These are phyloP conservation scores for Montifringilla adamsi DNA, from an alignment of 2,113 vertebrate genomes.

Conservation along the genomic window DNA sequence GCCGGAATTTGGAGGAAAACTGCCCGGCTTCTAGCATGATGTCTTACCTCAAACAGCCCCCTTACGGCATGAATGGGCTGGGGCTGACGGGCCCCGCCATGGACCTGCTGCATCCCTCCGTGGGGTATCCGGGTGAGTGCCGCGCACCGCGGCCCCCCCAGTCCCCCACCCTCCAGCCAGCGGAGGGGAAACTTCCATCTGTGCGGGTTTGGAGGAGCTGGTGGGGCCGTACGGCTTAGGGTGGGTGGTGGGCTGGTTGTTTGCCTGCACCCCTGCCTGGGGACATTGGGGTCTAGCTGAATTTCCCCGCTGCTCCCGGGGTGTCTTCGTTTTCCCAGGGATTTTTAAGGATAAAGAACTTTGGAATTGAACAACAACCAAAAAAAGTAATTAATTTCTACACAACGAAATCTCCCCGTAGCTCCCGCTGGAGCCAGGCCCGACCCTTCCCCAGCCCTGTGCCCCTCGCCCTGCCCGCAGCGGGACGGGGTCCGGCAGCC, in stretches of 20 bases:
- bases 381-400: background rate
- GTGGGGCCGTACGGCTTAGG: background rate
- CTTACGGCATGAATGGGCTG: constrained; percentile 96
- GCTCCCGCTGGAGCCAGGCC: background rate
- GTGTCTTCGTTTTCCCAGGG: fast-evolving
- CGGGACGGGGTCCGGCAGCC: background rate
- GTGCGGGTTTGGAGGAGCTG: background rate
- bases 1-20: constrained; percentile 61
- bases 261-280: background rate
- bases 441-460: background rate
- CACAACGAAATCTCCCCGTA: background rate
- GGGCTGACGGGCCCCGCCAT: constrained; percentile 93
- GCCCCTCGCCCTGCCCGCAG: fast-evolving
- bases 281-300: background rate
- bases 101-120: constrained; percentile 95
- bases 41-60: constrained; percentile 99
- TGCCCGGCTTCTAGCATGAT: constrained; percentile 96
- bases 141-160: background rate
- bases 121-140: constrained; percentile 92
- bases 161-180: background rate
- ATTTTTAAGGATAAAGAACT: background rate
- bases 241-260: background rate
- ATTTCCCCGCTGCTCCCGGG: fast-evolving
- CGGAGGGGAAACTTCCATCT: background rate
- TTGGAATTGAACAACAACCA: background rate